Percentiles rank a stretch among this genome's conserved stretches.
Evolutionary conservation across 37 sponge, comb jelly and placozoan species (phyloP).

Genomic region (Ianthella basta): DNA sequence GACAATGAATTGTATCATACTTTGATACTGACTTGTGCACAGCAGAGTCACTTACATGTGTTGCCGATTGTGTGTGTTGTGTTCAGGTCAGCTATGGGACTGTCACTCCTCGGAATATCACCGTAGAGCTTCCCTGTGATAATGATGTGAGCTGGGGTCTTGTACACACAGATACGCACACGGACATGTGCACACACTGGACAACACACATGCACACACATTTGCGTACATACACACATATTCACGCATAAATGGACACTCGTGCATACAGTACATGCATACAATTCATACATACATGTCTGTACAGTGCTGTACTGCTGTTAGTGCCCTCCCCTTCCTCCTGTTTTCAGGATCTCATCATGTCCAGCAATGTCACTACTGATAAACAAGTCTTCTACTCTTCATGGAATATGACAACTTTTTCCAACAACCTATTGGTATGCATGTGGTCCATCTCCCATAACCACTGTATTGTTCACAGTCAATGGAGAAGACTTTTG

Average conservation of each 20-base stretch:
- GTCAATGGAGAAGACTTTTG: too few species aligned
- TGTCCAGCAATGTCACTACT: constrained; percentile 40
- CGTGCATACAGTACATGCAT: neutral
- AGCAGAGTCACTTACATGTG: too few species aligned
- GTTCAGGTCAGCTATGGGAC: constrained; percentile 74
- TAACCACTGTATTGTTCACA: too few species aligned
- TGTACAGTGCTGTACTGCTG: neutral
- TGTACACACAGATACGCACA: neutral
- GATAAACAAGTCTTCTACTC: constrained; percentile 42
- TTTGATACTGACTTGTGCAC: too few species aligned
- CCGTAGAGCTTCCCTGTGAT: constrained; percentile 4
- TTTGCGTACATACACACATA: too few species aligned
- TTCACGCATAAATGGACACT: too few species aligned
- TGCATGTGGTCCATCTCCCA: too few species aligned
- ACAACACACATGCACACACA: too few species aligned
- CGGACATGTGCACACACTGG: too few species aligned
- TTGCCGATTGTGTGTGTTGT: neutral
- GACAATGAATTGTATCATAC: neutral
- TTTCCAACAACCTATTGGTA: constrained; percentile 50
- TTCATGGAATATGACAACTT: constrained; percentile 66
- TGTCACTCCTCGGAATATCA: neutral
- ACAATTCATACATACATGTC: neutral
- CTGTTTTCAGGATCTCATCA: constrained; percentile 54
- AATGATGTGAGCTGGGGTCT: neutral
- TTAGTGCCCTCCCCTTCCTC: constrained; percentile 34